Base-by-base conservation (phyloP, 2,888 invertebrate genomes). In the Caenorhabditis sp. region DNA sequence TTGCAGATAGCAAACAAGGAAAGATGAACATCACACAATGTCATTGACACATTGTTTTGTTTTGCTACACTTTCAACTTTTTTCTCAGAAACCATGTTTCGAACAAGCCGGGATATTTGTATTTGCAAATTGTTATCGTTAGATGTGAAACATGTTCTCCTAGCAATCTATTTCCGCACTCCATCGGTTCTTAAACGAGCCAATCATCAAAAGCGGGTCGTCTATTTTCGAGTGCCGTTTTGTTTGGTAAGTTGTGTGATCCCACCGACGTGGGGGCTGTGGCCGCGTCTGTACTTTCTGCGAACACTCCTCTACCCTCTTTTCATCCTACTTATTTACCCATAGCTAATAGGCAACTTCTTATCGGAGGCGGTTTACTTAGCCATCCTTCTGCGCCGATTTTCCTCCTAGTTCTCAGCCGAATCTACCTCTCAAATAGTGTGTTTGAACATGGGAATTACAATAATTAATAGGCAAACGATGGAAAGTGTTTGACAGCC, bases 301-400 rank as follows among this genome's bases (percentile, higher is more conserved):
- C 48, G 66, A 66, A 66, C 66, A 58, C 56, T 58, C 58, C 50
- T 26, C 45, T 39, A 46, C 20, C 68, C 68, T 52, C 68, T 68
- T 68, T 68, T 58, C 58, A 41, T 56, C 39, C 58, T 68, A 72
- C 62, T 53, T 73, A 73, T 73, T 73, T 73, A 73, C 73, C 59
- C 50, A 65, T 73, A 59, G 73, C 73, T 65, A 73, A 73, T 73
- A 73, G 59, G 68, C 68, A 68, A 68, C 65, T 56, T 73, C 73
- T 73, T 73, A 73, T 73, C 59, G 73, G 53, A 63, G 72, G 63
- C 52, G 58, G 73, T 73, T 73, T 65, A 59, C 73, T 73, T 45
- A 73, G 45, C 43, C 63, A 65, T 73, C 71, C 26, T 55, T 43
- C 45, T 2, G 27, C 46, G n/a, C n/a, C n/a, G 35, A 24, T n/a